Percentiles rank a stretch among this genome's conserved stretches.
phyloP scores from a whole-genome alignment of 2,113 vertebrate genomes.

The Nibea albiflora region DNA sequence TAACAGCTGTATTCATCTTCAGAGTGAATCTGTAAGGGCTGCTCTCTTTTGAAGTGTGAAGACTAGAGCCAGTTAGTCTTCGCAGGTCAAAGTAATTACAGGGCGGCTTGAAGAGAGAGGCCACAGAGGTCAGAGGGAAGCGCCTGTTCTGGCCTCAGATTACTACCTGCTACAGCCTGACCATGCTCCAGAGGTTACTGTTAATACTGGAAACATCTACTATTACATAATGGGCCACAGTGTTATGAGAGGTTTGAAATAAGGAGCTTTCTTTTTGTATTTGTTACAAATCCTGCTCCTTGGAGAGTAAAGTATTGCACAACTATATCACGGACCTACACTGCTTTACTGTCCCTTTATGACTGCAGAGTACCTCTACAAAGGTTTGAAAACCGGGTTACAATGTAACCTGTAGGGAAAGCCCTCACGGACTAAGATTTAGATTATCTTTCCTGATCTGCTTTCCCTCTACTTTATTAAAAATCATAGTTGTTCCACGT shows the following conservation, averaged over 20 bases:
- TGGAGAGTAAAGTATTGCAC: not conserved
- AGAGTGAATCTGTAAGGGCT: conserved; percentile 44
- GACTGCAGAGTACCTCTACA: not conserved
- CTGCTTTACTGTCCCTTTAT: no score
- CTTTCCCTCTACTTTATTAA: not conserved
- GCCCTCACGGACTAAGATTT: not conserved
- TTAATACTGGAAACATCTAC: conserved; percentile 30
- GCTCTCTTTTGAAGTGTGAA: conserved; percentile 74
- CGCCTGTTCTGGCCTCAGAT: conserved; percentile 57
- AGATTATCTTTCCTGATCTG: not conserved
- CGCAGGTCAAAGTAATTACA: conserved; percentile 81
- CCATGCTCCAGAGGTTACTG: conserved; percentile 24
- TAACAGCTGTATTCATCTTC: conserved; percentile 71
- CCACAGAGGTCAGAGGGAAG: conserved; percentile 59
- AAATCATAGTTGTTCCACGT: not conserved
- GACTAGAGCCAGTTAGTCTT: conserved; percentile 38
- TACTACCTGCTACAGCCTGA: conserved; percentile 50
- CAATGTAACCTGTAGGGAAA: not conserved
- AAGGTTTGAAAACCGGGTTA: not conserved
- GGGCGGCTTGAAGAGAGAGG: conserved; percentile 57
- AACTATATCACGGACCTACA: not conserved
- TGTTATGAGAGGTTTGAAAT: not conserved
- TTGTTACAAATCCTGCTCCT: not conserved
- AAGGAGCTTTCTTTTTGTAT: not conserved
- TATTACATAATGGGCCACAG: not conserved